phyloP scores from a whole-genome alignment of 2,888 invertebrate genomes.

The Willowsia nigromaculata region DNA sequence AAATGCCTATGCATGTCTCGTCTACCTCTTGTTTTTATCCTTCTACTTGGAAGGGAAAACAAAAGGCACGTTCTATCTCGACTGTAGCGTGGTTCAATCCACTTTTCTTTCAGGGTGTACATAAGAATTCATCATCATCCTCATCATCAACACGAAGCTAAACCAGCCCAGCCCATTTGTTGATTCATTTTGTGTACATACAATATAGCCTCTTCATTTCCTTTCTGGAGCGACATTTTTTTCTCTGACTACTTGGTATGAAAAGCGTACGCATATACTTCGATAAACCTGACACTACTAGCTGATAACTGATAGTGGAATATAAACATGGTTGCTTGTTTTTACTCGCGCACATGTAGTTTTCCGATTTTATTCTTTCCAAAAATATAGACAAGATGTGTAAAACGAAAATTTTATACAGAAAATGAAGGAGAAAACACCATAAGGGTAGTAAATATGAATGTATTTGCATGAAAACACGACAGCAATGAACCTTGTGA shows the following conservation, averaged over 20 bases:
- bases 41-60: slow-evolving; percentile 1
- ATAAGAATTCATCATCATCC: not conserved
- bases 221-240: not conserved
- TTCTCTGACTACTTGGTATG: not conserved
- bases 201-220: not conserved
- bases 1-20: not conserved
- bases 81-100: slow-evolving; percentile 29
- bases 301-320: not conserved
- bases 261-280: not conserved
- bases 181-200: not conserved
- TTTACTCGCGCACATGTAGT: too few species aligned
- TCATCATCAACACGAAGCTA: not conserved
- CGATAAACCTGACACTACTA: not conserved
- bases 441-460: not conserved
- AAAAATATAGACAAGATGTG: not conserved
- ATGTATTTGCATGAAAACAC: not conserved
- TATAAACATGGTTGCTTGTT: not conserved
- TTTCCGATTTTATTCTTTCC: too few species aligned
- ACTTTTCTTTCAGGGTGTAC: not conserved
- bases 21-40: not conserved
- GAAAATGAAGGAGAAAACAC: not conserved
- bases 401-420: not conserved
- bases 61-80: slow-evolving; percentile 14
- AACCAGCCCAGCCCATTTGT: not conserved
- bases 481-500: not conserved